Evolutionary conservation across 1,140 invertebrate species (phyloP).

Genomic region (Bombus haemorrhoidalis): DNA sequence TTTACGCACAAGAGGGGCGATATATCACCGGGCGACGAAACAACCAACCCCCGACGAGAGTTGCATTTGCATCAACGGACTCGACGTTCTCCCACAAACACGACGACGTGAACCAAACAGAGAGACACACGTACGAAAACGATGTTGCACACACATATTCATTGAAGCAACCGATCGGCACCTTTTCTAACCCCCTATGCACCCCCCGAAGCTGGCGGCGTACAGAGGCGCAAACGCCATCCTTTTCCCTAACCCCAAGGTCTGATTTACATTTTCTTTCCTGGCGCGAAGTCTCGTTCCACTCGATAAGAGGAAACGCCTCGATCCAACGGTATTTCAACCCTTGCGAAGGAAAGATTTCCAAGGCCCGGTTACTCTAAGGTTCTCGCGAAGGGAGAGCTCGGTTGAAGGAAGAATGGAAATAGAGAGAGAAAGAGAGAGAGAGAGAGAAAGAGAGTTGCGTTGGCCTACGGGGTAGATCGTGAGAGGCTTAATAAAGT

Average conservation of each 20-base stretch:
- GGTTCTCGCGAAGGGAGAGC: neutral
- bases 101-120: constrained; percentile 16
- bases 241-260: constrained; percentile 60
- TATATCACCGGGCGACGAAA: constrained; percentile 79
- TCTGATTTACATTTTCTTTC: constrained; percentile 79
- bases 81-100: constrained; percentile 50
- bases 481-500: constrained; percentile 45
- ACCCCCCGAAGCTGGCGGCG: neutral
- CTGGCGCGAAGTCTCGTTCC: constrained; percentile 62
- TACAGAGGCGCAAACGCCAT: constrained; percentile 58
- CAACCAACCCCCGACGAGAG: constrained; percentile 77
- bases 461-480: neutral
- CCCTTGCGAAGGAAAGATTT: constrained; percentile 65
- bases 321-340: constrained; percentile 70
- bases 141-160: neutral
- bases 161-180: constrained; percentile 18
- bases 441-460: no score
- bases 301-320: constrained; percentile 76
- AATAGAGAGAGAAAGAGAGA: no score
- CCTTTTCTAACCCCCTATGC: constrained; percentile 41
- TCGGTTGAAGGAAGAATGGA: neutral
- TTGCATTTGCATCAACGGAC: constrained; percentile 79
- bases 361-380: neutral
- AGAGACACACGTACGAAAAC: neutral
- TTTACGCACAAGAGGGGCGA: constrained; percentile 71